Evolutionary conservation across 2,113 vertebrate species (phyloP).

Genomic region (Lichenostomus cassidix): DNA sequence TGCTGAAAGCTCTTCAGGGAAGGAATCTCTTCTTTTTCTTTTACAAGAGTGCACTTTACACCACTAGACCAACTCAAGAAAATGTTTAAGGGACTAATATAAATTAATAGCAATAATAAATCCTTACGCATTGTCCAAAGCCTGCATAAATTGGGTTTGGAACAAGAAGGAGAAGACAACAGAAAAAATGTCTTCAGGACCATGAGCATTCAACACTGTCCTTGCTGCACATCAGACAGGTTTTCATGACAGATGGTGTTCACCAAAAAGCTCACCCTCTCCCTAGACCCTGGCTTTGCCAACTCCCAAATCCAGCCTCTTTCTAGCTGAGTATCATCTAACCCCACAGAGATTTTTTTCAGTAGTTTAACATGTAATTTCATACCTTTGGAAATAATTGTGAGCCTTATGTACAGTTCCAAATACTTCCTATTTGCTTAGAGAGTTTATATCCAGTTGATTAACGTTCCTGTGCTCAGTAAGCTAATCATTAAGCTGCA

Average conservation of each 20-base stretch:
- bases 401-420: neutral
- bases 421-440: neutral
- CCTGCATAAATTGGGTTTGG: neutral
- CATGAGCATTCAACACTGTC: neutral
- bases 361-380: neutral
- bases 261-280: neutral
- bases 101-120: constrained; percentile 1
- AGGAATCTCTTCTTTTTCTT: neutral
- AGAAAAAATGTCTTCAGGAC: neutral
- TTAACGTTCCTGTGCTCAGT: neutral
- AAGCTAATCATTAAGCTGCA: neutral
- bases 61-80: neutral
- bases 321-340: neutral
- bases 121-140: neutral
- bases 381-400: neutral
- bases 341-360: neutral
- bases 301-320: neutral
- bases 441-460: neutral
- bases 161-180: neutral
- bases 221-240: neutral
- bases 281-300: neutral
- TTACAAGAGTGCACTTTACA: neutral
- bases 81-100: neutral
- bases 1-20: neutral
- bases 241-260: neutral